A percentile compares a stretch with the other conserved stretches of the same genome.
Evolutionary conservation across 2,888 invertebrate genomes (phyloP).

Genomic region (Ferrisia virgata): DNA sequence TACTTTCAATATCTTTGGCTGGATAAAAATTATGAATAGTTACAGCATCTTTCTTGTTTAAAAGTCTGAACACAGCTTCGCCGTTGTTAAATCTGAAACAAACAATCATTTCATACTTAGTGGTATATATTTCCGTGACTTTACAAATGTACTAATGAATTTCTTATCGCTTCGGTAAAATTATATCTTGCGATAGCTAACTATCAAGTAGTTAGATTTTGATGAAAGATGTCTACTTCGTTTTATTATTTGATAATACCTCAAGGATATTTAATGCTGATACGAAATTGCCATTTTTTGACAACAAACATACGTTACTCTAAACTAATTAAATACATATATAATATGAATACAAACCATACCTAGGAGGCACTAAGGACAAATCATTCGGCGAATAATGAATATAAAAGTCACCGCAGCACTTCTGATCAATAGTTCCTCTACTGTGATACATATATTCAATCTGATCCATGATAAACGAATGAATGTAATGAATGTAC

Average conservation of each 20-base stretch:
- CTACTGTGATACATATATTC: constrained; percentile 65
- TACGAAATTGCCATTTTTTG: neutral
- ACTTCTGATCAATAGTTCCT: constrained; percentile 65
- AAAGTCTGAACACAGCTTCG: constrained; percentile 68
- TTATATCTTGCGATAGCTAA: neutral
- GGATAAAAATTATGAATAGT: constrained; percentile 82
- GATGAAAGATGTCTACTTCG: neutral
- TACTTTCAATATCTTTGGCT: constrained; percentile 82
- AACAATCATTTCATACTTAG: neutral
- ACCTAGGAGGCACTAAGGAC: neutral
- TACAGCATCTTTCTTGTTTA: constrained; percentile 74
- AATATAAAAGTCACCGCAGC: constrained; percentile 76
- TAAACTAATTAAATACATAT: neutral
- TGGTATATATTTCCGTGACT: too few relatives aligned
- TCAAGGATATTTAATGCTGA: neutral
- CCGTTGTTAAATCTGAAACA: neutral
- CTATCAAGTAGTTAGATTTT: neutral
- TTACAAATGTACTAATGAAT: neutral
- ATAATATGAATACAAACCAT: neutral
- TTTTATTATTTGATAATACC: neutral
- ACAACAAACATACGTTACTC: neutral
- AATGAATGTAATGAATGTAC: constrained; percentile 83
- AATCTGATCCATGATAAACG: constrained; percentile 73
- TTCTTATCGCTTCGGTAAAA: neutral
- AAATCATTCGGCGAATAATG: neutral